phyloP scores from a whole-genome alignment of 2,797 vertebrate species.

The Falco rusticolus region DNA sequence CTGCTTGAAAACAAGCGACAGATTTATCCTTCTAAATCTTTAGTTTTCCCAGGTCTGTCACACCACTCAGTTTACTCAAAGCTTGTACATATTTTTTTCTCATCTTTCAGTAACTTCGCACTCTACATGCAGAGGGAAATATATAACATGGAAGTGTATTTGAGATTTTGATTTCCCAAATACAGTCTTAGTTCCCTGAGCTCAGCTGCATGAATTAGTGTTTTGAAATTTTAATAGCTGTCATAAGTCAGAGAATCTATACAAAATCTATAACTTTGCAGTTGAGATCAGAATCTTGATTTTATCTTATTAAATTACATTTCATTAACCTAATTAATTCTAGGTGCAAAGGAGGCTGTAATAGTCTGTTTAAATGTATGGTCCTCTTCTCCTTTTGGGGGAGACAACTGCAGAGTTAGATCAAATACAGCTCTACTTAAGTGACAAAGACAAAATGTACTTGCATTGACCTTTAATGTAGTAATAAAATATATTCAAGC shows the following conservation, averaged over 20 bases:
- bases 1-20: conserved; percentile 31
- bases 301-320: background rate
- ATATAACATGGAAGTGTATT: background rate
- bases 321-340: conserved; percentile 45
- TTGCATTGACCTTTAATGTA: conserved; percentile 29
- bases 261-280: background rate
- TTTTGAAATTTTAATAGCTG: background rate
- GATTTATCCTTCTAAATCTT: background rate
- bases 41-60: background rate
- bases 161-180: conserved; percentile 2
- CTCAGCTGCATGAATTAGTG: background rate
- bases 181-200: background rate
- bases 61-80: background rate
- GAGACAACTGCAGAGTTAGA: background rate
- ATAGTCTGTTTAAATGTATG: background rate
- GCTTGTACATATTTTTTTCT: background rate
- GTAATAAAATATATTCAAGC: background rate
- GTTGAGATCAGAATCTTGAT: conserved; percentile 9
- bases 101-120: background rate
- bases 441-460: conserved; percentile 9
- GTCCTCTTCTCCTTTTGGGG: background rate
- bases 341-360: background rate
- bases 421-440: conserved; percentile 11
- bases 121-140: background rate
- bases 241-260: background rate